Base-by-base conservation (phyloP, 2,888 invertebrate species). In the Papilio elwesi region DNA sequence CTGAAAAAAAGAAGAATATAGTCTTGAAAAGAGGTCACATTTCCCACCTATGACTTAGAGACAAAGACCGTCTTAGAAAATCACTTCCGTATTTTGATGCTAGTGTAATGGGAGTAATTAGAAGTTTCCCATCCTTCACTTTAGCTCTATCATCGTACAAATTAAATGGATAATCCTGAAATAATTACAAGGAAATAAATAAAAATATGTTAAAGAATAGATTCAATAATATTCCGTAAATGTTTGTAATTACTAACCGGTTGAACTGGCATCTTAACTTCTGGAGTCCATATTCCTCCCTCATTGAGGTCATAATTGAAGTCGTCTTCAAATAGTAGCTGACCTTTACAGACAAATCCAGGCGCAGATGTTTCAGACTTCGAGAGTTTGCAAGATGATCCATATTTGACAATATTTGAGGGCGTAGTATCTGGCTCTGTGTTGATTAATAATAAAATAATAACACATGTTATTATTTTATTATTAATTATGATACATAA, bases 81-180 rank as follows among this genome's bases (percentile, higher is more conserved):
- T 90, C 91, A 0, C 89, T 85, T 4, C 95, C 95, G 74, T 93
- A 95, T 71, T 93, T 90, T 0, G 94, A 89, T 73, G 95, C 95
- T 57, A 96, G 82, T 0, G 88, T 89, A 0, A 92, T 90, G 0
- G 97, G 97, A 73, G 90, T 95, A 72, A 97, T 95, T 77, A 87
- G 85, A 13, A 97, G 87, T 11, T 85, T 88, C 0, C 96, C 95
- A 70, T 95, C 90, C 3, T 81, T 79, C 0, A 94, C 90, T 0
- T 95, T 88, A 52, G 96, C 94, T 68, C 94, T 92, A 5, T 92
- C 85, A 65, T 94, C 94, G 81, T 96, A 94, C 55, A 94, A 86
- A 79, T 96, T 96, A 88, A 96, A 97, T 64, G 96, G 96, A 81
- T 94, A 96, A 83, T 96, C 96, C 96, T 96, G 81, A 0, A 82